Conservation (phyloP, 2,888 invertebrate species). For the Plutella xylostella region DNA sequence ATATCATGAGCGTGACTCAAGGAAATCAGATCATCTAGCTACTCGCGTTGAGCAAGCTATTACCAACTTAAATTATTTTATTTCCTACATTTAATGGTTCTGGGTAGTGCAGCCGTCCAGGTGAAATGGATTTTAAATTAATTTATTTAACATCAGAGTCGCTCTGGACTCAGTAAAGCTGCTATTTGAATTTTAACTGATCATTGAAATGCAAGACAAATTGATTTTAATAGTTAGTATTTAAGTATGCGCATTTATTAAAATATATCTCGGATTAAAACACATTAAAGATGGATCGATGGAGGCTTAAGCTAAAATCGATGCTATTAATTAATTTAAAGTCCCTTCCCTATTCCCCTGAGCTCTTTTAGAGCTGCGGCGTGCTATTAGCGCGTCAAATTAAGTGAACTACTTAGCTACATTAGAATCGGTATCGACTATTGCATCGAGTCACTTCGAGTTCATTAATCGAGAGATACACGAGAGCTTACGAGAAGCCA, state of each 20-base stretch:
- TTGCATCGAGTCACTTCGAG: not conserved
- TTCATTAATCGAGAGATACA: conserved; percentile 2
- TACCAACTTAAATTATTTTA: too few relatives aligned
- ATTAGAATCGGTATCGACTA: conserved; percentile 22
- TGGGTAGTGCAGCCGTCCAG: too few relatives aligned
- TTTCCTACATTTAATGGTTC: too few relatives aligned
- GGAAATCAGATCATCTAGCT: too few relatives aligned
- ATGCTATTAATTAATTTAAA: conserved; percentile 39
- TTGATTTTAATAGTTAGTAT: conserved; percentile 33
- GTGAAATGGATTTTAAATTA: too few relatives aligned
- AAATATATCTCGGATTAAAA: conserved; percentile 30
- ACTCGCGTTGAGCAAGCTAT: too few relatives aligned
- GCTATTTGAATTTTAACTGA: conserved; percentile 21
- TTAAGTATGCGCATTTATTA: conserved; percentile 44
- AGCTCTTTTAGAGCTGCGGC: conserved; percentile 25
- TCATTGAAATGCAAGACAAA: conserved; percentile 33
- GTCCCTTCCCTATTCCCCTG: conserved; percentile 29
- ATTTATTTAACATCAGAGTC: too few relatives aligned
- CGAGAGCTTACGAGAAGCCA: conserved; percentile 17
- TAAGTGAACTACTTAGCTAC: conserved; percentile 31
- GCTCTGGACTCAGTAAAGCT: conserved; percentile 8
- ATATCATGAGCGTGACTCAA: too few relatives aligned
- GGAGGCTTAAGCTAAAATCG: conserved; percentile 29
- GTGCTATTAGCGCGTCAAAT: conserved; percentile 29
- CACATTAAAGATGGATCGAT: conserved; percentile 28